Evolutionary conservation across 2,113 vertebrate species (phyloP).

Genomic region (Mionectes macconnelli): DNA sequence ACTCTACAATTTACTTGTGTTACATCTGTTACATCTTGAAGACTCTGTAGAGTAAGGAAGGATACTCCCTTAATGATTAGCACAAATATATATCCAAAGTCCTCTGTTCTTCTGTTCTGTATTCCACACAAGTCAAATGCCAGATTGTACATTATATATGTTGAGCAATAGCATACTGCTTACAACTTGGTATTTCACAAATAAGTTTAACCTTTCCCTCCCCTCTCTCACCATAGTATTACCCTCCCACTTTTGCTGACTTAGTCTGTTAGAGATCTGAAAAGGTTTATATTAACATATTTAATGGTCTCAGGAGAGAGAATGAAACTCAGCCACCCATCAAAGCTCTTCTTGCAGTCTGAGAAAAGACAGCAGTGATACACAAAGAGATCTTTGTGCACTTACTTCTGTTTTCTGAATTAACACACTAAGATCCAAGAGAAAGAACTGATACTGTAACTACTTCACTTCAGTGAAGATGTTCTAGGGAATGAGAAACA

Average conservation of each 20-base stretch:
- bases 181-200: slow-evolving; percentile 18
- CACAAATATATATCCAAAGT: neutral
- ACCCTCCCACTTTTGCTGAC: neutral
- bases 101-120: neutral
- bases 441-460: neutral
- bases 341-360: neutral
- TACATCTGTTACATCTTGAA: neutral
- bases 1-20: neutral
- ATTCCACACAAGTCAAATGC: neutral
- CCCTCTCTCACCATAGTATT: neutral
- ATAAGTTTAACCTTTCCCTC: slow-evolving; percentile 3
- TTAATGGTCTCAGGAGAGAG: neutral
- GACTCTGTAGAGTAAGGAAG: neutral
- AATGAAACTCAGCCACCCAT: neutral
- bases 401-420: neutral
- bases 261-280: neutral
- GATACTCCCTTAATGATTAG: neutral
- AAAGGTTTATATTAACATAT: slow-evolving; percentile 17
- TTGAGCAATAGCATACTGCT: neutral
- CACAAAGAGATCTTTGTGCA: neutral
- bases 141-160: neutral
- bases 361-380: neutral
- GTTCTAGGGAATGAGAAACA: neutral
- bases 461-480: neutral
- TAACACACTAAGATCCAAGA: neutral